These are phyloP conservation scores for Rhinichthys klamathensis DNA, from an alignment of 2,113 vertebrate species.

Conservation along the genomic window DNA sequence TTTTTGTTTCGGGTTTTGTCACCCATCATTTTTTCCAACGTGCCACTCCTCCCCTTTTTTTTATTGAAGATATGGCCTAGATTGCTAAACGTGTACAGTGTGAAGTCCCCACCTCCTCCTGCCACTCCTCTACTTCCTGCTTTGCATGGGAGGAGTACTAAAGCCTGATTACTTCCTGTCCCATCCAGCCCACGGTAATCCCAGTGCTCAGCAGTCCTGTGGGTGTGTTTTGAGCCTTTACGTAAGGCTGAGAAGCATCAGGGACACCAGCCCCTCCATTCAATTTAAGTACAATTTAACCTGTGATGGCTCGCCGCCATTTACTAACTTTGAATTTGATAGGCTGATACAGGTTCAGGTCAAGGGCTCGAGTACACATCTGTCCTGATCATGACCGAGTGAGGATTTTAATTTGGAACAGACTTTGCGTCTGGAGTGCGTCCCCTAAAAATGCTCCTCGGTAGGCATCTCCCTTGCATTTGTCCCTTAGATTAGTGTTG, in stretches of 20 bases:
- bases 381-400: not conserved
- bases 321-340: not conserved
- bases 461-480: not conserved
- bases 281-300: not conserved
- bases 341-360: not conserved
- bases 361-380: not conserved
- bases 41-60: not conserved
- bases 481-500: not conserved
- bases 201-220: not conserved
- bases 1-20: not conserved
- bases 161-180: conserved; percentile 47
- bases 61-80: not conserved
- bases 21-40: not conserved
- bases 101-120: not conserved
- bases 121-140: conserved; percentile 25
- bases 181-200: conserved; percentile 38
- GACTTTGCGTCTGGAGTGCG: not conserved
- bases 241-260: conserved; percentile 27
- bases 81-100: conserved; percentile 13
- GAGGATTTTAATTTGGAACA: not conserved
- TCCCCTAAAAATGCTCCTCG: not conserved
- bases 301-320: not conserved
- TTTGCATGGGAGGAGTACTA: conserved; percentile 34
- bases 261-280: not conserved
- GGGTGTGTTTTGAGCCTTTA: conserved; percentile 39